Evolutionary conservation across 2,797 vertebrate genomes (phyloP), one percentile per base, ranked within the genome.

Genomic region (Pseudochaenichthys georgianus): DNA sequence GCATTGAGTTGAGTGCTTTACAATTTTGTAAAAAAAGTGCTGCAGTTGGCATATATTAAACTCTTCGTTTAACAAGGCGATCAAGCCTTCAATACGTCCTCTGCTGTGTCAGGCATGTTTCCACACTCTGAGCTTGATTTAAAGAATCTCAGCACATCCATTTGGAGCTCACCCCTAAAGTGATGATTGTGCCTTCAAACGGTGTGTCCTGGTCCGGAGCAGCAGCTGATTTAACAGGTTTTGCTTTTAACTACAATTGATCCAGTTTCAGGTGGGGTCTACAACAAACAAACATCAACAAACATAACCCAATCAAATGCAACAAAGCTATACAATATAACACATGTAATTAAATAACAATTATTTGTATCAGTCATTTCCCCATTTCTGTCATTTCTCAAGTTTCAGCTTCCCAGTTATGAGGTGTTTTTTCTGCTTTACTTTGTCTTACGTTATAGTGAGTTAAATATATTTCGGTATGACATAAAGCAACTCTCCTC

Each of bases 21-120:
- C 9, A 67, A 38, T 75, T 53, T 47, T 38, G 55, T 42, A 16
- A n/a, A n/a, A n/a, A 38, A 88, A 82, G 71, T 77, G 86, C 78
- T 88, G 88, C 60, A 73, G 83, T 77, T 71, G 68, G 71, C 76
- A 82, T 73, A 70, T 85, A 80, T 70, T 81, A 83, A 88, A 87
- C 52, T 78, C 75, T 87, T 91, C 66, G 81, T 87, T 90, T 80
- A 85, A 88, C 73, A 77, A 78, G 67, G 69, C 48, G 21, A 65
- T 75, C 76, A 62, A 80, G 82, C 76, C 76, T 81, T 77, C 83
- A 82, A 81, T 81, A 76, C 59, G 45, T 81, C 48, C 60, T 82
- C 75, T 88, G 91, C 84, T 86, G 87, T 88, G 82, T 88, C 85
- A 83, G 80, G 75, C 46, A 54, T 60, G 80, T 84, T 87, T 87